phyloP scores from a whole-genome alignment of 2,888 invertebrate species.

The Altica lythri region DNA sequence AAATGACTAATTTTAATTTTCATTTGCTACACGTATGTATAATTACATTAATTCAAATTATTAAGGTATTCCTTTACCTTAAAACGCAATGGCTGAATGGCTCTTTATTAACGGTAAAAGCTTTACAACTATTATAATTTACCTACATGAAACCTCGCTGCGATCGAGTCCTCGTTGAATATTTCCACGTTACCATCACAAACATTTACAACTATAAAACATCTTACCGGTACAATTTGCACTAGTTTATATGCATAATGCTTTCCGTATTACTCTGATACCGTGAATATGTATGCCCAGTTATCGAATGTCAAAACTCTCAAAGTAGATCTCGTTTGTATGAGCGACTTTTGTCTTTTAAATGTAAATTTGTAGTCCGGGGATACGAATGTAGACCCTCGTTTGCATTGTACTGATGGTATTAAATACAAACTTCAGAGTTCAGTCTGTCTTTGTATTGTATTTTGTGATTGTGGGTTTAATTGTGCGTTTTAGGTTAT shows the following conservation, averaged over 20 bases:
- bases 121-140: too few relatives aligned
- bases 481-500: conserved; percentile 11
- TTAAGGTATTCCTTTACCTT: too few relatives aligned
- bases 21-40: too few relatives aligned
- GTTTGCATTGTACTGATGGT: conserved; percentile 2
- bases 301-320: conserved; percentile 29
- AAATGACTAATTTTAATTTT: too few relatives aligned
- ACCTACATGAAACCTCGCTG: too few relatives aligned
- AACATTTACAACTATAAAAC: too few relatives aligned
- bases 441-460: background rate
- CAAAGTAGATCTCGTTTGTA: conserved; percentile 16
- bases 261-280: conserved; percentile 20
- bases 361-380: conserved; percentile 7
- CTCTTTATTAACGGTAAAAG: too few relatives aligned
- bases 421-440: conserved; percentile 8
- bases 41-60: too few relatives aligned
- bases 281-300: conserved; percentile 33
- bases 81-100: too few relatives aligned
- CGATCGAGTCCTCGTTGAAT: too few relatives aligned
- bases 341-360: conserved; percentile 13
- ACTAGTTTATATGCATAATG: conserved; percentile 19
- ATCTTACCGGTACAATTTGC: conserved; percentile 6
- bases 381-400: background rate
- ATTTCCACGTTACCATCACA: too few relatives aligned
- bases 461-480: background rate